A percentile compares a stretch with the other conserved stretches of the same genome.
phyloP scores from a whole-genome alignment of 2,797 vertebrate species.

The Scarus forsteni region DNA sequence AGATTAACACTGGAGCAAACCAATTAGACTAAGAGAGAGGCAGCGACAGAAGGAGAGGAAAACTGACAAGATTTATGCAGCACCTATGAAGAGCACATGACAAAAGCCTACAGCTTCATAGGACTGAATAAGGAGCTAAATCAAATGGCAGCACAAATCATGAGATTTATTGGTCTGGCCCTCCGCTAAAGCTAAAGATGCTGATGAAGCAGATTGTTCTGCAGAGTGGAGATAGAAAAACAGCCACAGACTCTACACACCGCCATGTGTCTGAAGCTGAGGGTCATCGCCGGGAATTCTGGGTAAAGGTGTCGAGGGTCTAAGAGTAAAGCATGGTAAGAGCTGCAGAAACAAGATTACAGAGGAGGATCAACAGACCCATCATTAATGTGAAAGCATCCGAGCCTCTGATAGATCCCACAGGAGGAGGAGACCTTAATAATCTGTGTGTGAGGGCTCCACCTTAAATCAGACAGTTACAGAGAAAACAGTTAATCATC shows the following conservation, averaged over 20 bases:
- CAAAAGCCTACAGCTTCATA: conserved; percentile 78
- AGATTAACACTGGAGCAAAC: not conserved
- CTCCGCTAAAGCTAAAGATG: conserved; percentile 67
- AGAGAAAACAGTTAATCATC: too few species aligned
- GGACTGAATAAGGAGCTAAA: conserved; percentile 81
- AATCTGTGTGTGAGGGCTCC: too few species aligned
- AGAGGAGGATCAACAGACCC: conserved; percentile 75
- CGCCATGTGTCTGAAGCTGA: conserved; percentile 48
- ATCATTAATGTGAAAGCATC: conserved; percentile 78
- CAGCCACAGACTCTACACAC: conserved; percentile 45
- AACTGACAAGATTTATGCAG: conserved; percentile 73
- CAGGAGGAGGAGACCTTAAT: not conserved
- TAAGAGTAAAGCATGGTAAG: conserved; percentile 67
- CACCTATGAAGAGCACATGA: conserved; percentile 66
- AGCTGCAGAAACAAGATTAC: conserved; percentile 79
- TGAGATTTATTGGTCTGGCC: conserved; percentile 79
- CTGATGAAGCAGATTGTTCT: conserved; percentile 76
- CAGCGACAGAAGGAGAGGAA: conserved; percentile 56
- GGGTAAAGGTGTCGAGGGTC: conserved; percentile 73
- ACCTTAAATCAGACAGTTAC: too few species aligned
- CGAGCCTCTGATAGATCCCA: conserved; percentile 58
- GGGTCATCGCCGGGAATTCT: conserved; percentile 54
- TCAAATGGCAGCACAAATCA: conserved; percentile 79
- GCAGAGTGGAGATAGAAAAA: conserved; percentile 57
- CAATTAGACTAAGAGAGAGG: conserved; percentile 73